phyloP scores from a whole-genome alignment of 2,113 vertebrate species.

The Nettapus auritus region DNA sequence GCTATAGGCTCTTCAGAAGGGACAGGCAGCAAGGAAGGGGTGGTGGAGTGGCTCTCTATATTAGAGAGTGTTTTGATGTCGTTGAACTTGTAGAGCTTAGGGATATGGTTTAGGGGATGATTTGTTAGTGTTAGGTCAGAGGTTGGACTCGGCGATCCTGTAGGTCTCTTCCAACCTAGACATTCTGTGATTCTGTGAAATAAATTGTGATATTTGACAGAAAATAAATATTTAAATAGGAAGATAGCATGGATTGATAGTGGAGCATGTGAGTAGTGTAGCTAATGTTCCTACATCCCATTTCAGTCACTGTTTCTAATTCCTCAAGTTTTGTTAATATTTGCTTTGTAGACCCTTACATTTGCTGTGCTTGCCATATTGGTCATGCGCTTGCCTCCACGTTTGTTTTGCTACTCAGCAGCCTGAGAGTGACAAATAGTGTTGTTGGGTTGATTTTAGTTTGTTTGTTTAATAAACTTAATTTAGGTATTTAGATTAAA shows the following conservation, averaged over 20 bases:
- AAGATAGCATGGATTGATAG: neutral
- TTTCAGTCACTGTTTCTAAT: neutral
- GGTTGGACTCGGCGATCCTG: too few relatives aligned
- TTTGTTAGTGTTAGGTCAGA: too few relatives aligned
- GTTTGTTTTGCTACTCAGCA: neutral
- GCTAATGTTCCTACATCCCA: neutral
- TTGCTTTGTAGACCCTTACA: neutral
- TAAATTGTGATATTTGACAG: neutral
- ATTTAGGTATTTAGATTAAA: neutral
- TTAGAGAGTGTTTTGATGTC: too few relatives aligned
- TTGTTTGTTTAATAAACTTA: neutral
- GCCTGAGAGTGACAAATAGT: neutral
- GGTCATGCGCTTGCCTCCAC: neutral
- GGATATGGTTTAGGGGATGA: too few relatives aligned
- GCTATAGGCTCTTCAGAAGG: too few relatives aligned
- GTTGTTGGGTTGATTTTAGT: neutral
- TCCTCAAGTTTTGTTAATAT: neutral
- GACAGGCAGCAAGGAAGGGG: too few relatives aligned
- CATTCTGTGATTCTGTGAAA: too few relatives aligned
- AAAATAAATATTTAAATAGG: neutral
- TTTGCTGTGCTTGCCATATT: neutral
- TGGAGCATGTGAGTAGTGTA: neutral
- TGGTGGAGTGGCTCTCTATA: too few relatives aligned
- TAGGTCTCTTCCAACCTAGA: too few relatives aligned
- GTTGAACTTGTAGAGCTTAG: too few relatives aligned